Evolutionary conservation across 2,888 invertebrate species (phyloP), one percentile per base, ranked within the genome.

Genomic region (Ectemnius lituratus): DNA sequence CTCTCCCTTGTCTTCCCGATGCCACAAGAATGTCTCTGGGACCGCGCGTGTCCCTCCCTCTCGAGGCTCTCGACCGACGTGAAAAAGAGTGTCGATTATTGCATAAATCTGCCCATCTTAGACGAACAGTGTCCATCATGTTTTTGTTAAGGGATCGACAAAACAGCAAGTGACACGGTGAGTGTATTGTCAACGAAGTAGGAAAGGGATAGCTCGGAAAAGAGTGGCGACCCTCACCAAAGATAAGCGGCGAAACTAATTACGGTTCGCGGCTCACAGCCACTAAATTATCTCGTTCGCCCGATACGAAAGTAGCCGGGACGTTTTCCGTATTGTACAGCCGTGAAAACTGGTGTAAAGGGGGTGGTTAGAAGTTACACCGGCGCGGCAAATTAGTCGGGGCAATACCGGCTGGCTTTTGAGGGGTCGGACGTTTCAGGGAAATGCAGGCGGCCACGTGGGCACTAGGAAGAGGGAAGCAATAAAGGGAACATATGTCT

Each of bases 401-500:
- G 73, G 76, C 73, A 76, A 80, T 79, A 72, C 76, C 77, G 76
- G 74, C 68, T 62, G 68, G 27, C 52, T 59, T 46, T n/a, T 45
- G 76, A 60, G 75, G 82, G 77, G 71, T 76, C 72, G 74, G 59
- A 28, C 60, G 71, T 79, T 85, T 84, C 82, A 80, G 67, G 80
- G 85, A 85, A 85, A 85, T 69, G 76, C 75, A 62, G 62, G 37
- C 62, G 73, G 67, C 71, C 78, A 73, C 74, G 77, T 76, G 78
- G 77, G 68, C 62, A 69, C 66, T 49, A 64, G 59, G n/a, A 70
- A 78, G 74, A 79, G 79, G 83, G 81, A 86, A 83, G 84, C 83
- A 85, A 88, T 86, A 85, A 88, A 84, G 84, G 82, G 80, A 77
- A 78, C 86, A 86, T 75, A 84, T 85, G 87, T 84, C 78, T 80